These are phyloP conservation scores for Stercorarius parasiticus DNA, from an alignment of 2,113 vertebrate genomes.

Conservation along the genomic window DNA sequence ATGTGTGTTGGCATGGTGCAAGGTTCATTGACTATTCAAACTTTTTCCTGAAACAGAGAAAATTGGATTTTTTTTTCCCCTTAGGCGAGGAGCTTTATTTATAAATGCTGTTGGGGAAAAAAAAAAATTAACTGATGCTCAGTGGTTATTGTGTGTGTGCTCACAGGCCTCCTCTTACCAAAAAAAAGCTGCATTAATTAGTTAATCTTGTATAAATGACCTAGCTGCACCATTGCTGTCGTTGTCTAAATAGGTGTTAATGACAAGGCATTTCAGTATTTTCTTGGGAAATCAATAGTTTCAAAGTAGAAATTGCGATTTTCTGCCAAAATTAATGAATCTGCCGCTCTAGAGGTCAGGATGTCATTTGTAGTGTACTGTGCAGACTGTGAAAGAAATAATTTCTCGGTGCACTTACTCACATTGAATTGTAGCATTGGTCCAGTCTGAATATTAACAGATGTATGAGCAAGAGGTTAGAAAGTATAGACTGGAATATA, in stretches of 20 bases:
- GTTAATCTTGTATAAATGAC: background rate
- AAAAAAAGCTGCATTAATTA: background rate
- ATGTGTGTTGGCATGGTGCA: background rate
- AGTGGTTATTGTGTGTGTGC: background rate
- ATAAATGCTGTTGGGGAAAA: background rate
- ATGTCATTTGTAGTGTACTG: background rate
- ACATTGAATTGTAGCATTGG: background rate
- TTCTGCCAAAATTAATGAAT: slow-evolving; percentile 17
- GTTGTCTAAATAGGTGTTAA: background rate
- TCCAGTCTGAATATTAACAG: background rate
- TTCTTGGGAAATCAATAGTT: slow-evolving; percentile 1
- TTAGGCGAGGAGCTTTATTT: background rate
- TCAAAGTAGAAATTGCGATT: background rate
- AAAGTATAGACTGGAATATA: background rate
- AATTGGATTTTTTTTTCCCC: background rate
- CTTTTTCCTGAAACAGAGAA: background rate
- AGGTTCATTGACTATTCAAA: background rate
- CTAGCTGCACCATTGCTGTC: background rate
- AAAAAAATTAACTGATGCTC: background rate
- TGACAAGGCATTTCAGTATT: background rate
- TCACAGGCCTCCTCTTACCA: background rate
- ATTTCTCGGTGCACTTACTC: background rate
- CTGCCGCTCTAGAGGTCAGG: background rate
- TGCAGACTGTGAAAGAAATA: background rate
- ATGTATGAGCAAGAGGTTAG: background rate